These are phyloP conservation scores for Bactericera cockerelli DNA, from an alignment of 1,140 invertebrate species.

Conservation along the genomic window DNA sequence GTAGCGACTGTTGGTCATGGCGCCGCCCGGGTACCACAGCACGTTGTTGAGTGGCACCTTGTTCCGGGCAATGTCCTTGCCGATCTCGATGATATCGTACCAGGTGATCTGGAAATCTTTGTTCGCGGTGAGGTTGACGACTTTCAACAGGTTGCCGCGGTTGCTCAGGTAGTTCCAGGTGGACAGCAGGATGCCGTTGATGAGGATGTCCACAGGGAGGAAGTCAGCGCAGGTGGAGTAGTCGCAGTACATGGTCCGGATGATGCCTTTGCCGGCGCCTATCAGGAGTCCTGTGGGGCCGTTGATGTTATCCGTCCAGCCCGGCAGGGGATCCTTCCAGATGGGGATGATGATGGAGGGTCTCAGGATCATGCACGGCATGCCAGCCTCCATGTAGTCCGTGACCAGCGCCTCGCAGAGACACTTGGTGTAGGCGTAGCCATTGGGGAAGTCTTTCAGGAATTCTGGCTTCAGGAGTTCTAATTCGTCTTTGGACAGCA, in stretches of 20 bases:
- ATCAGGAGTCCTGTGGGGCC: conserved; percentile 62
- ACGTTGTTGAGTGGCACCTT: conserved; percentile 64
- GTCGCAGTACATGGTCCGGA: conserved; percentile 68
- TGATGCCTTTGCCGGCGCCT: conserved; percentile 67
- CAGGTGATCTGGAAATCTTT: conserved; percentile 43
- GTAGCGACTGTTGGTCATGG: conserved; percentile 50
- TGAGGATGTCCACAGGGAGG: conserved; percentile 72
- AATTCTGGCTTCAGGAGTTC: conserved; percentile 1
- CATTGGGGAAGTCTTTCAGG: not conserved
- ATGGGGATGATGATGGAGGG: conserved; percentile 27
- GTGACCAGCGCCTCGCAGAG: not conserved
- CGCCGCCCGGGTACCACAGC: conserved; percentile 68
- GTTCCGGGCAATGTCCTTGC: conserved; percentile 41
- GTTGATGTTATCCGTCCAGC: conserved; percentile 90
- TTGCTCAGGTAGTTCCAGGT: conserved; percentile 15
- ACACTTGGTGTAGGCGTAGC: not conserved
- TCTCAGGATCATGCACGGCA: conserved; percentile 1
- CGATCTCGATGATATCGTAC: conserved; percentile 60
- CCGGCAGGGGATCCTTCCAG: conserved; percentile 44
- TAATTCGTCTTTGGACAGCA: not conserved
- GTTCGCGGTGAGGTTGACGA: not conserved
- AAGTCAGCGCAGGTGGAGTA: conserved; percentile 58
- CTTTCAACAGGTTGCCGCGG: not conserved
- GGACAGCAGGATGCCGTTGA: conserved; percentile 38
- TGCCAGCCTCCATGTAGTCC: not conserved